phyloP scores from a whole-genome alignment of 2,113 vertebrate species.

The Neoarius graeffei region DNA sequence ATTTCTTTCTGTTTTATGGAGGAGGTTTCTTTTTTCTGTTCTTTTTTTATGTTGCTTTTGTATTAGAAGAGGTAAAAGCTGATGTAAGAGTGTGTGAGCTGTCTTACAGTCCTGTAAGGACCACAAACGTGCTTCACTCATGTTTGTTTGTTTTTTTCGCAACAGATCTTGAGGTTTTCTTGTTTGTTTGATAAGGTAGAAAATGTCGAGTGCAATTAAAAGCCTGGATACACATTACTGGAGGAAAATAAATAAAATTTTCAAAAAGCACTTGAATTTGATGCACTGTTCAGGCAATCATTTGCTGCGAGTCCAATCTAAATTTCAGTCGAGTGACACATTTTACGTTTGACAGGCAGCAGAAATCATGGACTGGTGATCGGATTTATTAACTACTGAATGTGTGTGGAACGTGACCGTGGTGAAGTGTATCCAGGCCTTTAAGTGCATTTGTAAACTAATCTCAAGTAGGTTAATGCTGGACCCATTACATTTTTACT shows the following conservation, averaged over 20 bases:
- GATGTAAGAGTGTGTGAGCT: not conserved
- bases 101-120: slow-evolving; percentile 44
- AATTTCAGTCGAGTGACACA: not conserved
- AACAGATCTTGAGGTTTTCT: slow-evolving; percentile 40
- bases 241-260: not conserved
- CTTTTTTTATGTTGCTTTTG: slow-evolving; percentile 25
- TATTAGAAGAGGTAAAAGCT: slow-evolving; percentile 2
- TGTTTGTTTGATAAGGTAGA: slow-evolving; percentile 51
- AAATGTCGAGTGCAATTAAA: slow-evolving; percentile 55
- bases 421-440: slow-evolving; percentile 32
- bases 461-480: slow-evolving; percentile 58
- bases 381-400: slow-evolving; percentile 25
- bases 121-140: slow-evolving; percentile 46
- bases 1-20: slow-evolving; percentile 41
- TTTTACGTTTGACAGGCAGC: not conserved
- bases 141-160: slow-evolving; percentile 32
- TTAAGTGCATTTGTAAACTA: slow-evolving; percentile 61
- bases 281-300: not conserved
- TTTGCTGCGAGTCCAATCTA: not conserved
- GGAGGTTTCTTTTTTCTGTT: slow-evolving; percentile 29
- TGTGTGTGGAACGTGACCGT: not conserved
- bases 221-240: slow-evolving; percentile 20
- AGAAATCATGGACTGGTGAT: not conserved
- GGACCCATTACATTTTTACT: slow-evolving; percentile 54
- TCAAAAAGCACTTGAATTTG: not conserved